Percentiles rank a stretch among this genome's conserved stretches.
Evolutionary conservation across 2,888 invertebrate species (phyloP).

Genomic region (Ischnus inquisitorius): DNA sequence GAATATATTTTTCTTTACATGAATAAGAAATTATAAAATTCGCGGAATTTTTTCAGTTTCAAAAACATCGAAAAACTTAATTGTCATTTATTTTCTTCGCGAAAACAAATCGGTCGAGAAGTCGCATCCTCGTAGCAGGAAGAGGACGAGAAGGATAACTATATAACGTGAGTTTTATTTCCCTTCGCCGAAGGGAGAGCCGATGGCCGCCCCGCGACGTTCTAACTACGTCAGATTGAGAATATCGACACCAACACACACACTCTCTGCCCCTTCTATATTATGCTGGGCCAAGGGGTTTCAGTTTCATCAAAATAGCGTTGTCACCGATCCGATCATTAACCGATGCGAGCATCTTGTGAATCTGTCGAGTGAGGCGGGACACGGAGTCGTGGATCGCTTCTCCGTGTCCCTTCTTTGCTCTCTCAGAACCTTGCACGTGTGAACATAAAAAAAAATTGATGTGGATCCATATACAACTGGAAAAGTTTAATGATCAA

Average conservation of each 20-base stretch:
- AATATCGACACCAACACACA: constrained; percentile 42
- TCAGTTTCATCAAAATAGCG: constrained; percentile 80
- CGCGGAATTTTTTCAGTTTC: too few species aligned
- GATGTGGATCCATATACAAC: constrained; percentile 56
- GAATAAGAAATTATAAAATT: too few species aligned
- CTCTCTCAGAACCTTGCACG: constrained; percentile 32
- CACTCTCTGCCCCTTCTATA: constrained; percentile 26
- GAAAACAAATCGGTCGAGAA: constrained; percentile 98
- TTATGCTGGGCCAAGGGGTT: constrained; percentile 78
- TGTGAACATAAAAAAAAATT: constrained; percentile 60
- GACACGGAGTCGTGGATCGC: too few species aligned
- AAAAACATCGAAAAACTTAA: too few species aligned
- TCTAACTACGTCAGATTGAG: constrained; percentile 81
- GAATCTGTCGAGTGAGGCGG: constrained; percentile 71
- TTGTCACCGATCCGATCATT: constrained; percentile 76
- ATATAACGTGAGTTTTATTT: constrained; percentile 40
- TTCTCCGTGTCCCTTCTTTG: too few species aligned
- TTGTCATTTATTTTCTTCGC: constrained; percentile 79
- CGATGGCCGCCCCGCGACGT: constrained; percentile 66
- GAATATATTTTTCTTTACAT: too few species aligned
- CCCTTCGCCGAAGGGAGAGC: constrained; percentile 53
- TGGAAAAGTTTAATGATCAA: constrained; percentile 58
- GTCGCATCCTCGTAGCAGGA: constrained; percentile 97
- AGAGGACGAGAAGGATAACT: constrained; percentile 90
- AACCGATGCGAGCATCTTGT: constrained; percentile 74